Evolutionary conservation across 2,797 vertebrate genomes (phyloP).

Genomic region (Eurystomus glaucurus): DNA sequence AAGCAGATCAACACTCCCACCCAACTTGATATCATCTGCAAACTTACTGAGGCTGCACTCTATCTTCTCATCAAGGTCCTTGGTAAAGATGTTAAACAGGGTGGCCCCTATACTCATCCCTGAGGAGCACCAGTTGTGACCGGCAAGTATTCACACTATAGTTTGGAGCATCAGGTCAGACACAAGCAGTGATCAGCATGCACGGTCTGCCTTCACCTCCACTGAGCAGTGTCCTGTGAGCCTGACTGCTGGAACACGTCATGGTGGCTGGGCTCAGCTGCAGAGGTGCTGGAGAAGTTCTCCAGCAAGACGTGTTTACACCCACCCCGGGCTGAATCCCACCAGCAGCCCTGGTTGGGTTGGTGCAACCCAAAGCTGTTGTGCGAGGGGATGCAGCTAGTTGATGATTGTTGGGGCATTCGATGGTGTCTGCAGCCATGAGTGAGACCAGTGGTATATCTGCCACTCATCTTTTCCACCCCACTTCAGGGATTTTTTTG

Average conservation of each 20-base stretch:
- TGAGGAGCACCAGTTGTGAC: too few relatives aligned
- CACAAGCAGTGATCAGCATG: accelerated
- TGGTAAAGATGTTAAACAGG: too few relatives aligned
- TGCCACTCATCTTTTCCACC: background rate
- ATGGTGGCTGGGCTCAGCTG: accelerated
- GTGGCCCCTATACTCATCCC: too few relatives aligned
- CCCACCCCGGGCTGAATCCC: background rate
- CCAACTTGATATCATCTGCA: too few relatives aligned
- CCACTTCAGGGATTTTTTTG: background rate
- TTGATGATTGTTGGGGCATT: background rate
- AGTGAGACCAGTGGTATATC: background rate
- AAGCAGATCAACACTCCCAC: too few relatives aligned
- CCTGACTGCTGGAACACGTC: background rate
- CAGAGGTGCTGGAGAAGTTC: background rate
- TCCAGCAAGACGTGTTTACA: background rate
- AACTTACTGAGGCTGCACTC: too few relatives aligned
- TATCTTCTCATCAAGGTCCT: too few relatives aligned
- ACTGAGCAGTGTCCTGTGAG: accelerated
- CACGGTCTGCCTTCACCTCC: accelerated
- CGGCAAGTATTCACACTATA: accelerated
- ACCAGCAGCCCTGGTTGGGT: background rate
- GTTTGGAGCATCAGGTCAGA: background rate
- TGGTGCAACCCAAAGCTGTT: background rate
- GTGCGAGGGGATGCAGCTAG: background rate
- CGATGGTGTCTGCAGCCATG: accelerated